Evolutionary conservation across 2,113 vertebrate genomes (phyloP).

Genomic region (Perognathus longimembris): DNA sequence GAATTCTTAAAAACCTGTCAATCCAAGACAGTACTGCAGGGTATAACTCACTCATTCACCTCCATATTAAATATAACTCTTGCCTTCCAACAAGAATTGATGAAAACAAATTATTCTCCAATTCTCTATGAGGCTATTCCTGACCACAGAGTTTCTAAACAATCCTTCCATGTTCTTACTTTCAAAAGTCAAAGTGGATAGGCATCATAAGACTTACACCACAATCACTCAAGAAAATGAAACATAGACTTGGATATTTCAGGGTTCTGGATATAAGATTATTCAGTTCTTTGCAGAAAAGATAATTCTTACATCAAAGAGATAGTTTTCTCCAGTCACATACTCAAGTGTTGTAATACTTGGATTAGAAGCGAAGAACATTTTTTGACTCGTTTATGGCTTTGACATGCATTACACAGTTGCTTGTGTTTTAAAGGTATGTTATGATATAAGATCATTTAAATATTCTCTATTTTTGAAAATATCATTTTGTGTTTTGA

Average conservation of each 20-base stretch:
- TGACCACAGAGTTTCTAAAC: constrained; percentile 1
- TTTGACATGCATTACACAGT: background rate
- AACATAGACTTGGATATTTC: background rate
- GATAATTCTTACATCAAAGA: background rate
- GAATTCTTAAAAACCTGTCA: background rate
- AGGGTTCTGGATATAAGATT: background rate
- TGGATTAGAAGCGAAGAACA: background rate
- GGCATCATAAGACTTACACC: background rate
- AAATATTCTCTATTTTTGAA: background rate
- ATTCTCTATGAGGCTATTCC: background rate
- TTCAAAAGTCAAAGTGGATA: constrained; percentile 7
- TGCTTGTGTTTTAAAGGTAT: background rate
- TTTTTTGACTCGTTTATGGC: background rate
- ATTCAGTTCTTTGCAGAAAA: background rate
- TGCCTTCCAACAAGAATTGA: background rate
- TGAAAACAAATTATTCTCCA: background rate
- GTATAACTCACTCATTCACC: background rate
- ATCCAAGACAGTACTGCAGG: background rate
- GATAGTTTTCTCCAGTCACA: background rate
- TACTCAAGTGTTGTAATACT: background rate
- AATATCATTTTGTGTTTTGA: background rate
- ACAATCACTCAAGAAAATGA: background rate
- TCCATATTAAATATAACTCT: constrained; percentile 13
- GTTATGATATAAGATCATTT: background rate
- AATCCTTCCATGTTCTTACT: background rate